Evolutionary conservation across 2,797 vertebrate species (phyloP).

Genomic region (Cygnus olor): DNA sequence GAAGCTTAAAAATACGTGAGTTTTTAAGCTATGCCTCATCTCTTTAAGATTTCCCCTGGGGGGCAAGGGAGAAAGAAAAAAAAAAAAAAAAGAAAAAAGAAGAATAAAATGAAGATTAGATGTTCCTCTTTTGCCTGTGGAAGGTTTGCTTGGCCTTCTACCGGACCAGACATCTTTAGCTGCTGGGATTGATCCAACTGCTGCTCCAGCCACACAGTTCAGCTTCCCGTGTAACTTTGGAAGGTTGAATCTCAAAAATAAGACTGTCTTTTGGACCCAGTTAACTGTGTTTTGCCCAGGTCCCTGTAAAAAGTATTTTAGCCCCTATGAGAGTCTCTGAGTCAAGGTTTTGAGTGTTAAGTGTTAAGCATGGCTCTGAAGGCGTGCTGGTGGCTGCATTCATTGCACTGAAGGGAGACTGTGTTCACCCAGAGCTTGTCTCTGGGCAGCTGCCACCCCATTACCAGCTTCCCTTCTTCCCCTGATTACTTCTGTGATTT

Average conservation of each 20-base stretch:
- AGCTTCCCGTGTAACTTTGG: background rate
- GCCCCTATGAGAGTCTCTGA: background rate
- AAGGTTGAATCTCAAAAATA: background rate
- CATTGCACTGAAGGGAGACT: fast-evolving
- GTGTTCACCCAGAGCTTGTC: background rate
- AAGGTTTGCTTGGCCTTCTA: constrained; percentile 52
- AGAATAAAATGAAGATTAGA: constrained; percentile 26
- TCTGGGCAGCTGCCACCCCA: background rate
- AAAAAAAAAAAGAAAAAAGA: background rate
- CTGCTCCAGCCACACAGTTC: background rate
- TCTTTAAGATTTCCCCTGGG: constrained; percentile 2
- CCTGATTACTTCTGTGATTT: background rate
- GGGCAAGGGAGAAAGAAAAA: background rate
- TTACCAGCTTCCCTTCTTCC: background rate
- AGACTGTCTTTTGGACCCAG: background rate
- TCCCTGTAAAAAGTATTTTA: background rate
- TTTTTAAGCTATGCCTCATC: constrained; percentile 34
- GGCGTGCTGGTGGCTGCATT: fast-evolving
- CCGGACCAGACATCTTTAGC: constrained; percentile 55
- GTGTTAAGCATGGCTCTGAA: background rate
- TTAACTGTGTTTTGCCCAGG: background rate
- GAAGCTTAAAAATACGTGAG: constrained; percentile 12
- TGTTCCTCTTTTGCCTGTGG: constrained; percentile 4
- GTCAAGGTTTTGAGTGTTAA: background rate
- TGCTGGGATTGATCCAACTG: constrained; percentile 4